Percentiles rank a stretch among this genome's conserved stretches.
phyloP scores from a whole-genome alignment of 37 sponge, comb jelly and placozoan genomes.

The Agelas oroides region DNA sequence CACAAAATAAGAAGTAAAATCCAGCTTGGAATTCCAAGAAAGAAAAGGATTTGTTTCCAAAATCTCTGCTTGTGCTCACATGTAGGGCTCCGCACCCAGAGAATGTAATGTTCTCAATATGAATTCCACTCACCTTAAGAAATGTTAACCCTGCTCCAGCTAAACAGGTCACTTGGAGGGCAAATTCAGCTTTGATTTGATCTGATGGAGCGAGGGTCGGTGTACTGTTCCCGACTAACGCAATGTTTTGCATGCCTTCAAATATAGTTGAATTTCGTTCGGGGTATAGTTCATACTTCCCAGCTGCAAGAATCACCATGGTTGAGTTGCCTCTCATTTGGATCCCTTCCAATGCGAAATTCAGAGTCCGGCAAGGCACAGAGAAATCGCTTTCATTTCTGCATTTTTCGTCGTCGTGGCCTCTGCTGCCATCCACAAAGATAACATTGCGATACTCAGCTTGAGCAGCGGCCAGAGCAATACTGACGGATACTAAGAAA shows the following conservation, averaged over 20 bases:
- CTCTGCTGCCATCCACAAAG: too few species aligned
- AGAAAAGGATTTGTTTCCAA: background rate
- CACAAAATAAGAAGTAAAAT: slow-evolving; percentile 27
- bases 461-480: too few species aligned
- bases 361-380: slow-evolving; percentile 26
- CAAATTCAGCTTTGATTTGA: too few species aligned
- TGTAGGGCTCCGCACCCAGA: slow-evolving; percentile 2
- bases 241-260: too few species aligned
- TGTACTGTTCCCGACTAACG: too few species aligned
- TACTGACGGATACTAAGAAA: too few species aligned
- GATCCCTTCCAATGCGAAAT: slow-evolving; percentile 22
- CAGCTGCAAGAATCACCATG: background rate
- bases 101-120: background rate
- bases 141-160: slow-evolving; percentile 17
- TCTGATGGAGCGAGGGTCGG: too few species aligned
- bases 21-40: background rate
- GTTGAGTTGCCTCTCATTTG: background rate
- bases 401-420: background rate
- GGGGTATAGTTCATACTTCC: slow-evolving; percentile 9
- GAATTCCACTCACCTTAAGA: background rate
- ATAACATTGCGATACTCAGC: too few species aligned
- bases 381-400: background rate
- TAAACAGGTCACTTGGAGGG: slow-evolving; percentile 20
- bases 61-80: slow-evolving; percentile 4
- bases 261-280: background rate